phyloP scores from a whole-genome alignment of 2,113 vertebrate species.

The Corythoichthys haematopterus region DNA sequence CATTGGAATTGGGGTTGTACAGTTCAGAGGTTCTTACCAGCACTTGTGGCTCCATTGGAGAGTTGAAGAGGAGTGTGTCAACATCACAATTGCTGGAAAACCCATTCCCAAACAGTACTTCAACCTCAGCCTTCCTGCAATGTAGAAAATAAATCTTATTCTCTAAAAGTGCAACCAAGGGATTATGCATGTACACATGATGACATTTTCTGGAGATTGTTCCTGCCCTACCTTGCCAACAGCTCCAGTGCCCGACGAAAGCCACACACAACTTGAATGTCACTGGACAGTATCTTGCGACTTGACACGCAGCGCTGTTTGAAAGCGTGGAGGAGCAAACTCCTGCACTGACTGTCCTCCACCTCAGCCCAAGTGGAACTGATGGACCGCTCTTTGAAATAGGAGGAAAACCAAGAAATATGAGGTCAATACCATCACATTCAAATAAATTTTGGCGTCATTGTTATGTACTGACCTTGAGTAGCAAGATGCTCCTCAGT shows the following conservation, averaged over 20 bases:
- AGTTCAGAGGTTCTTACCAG: slow-evolving; percentile 55
- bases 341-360: slow-evolving; percentile 51
- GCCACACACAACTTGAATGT: slow-evolving; percentile 37
- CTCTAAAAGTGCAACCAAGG: background rate
- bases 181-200: background rate
- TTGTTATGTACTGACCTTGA: slow-evolving; percentile 67
- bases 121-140: slow-evolving; percentile 67
- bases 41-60: slow-evolving; percentile 60
- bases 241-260: slow-evolving; percentile 57
- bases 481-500: slow-evolving; percentile 71
- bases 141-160: slow-evolving; percentile 4
- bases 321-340: slow-evolving; percentile 66
- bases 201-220: background rate
- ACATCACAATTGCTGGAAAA: slow-evolving; percentile 25
- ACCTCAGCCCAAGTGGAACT: slow-evolving; percentile 43
- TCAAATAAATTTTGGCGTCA: background rate
- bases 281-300: slow-evolving; percentile 38
- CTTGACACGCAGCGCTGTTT: slow-evolving; percentile 43
- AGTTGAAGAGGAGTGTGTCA: slow-evolving; percentile 26
- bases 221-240: slow-evolving; percentile 50
- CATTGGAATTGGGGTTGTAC: background rate
- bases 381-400: slow-evolving; percentile 55
- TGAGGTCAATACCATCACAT: background rate
- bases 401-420: no score
- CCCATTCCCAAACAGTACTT: slow-evolving; percentile 59